Base-by-base conservation (phyloP, 2,797 vertebrate species). In the Poeciliopsis presidionis region DNA sequence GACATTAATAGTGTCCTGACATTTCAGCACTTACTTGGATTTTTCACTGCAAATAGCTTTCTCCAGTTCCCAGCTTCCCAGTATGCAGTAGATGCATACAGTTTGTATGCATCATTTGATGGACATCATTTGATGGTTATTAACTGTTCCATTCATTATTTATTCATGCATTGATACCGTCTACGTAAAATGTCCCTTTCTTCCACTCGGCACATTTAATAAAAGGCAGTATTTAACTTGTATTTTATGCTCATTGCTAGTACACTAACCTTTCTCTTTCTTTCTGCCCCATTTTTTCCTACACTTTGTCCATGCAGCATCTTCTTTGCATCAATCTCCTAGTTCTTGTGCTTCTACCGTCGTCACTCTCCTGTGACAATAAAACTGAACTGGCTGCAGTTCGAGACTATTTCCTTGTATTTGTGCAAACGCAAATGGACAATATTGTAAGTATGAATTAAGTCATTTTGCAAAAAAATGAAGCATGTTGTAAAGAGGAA, bases 321-420 rank as follows among this genome's bases (percentile, higher is more conserved):
- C 92, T 94, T 93, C 91, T 95, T 74, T 89, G 91, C 84, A 89
- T 90, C 81, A 92, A 87, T 93, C 81, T 95, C 83, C 89, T 95
- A 89, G 89, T 81, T 85, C 92, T 95, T 76, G 90, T 95, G 65
- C 87, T 94, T 85, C 93, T 95, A 84, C 94, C 94, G 91, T 84
- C 91, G 43, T 89, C 90, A 73, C 88, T 92, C 76, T 92, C 93
- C 89, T 95, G 95, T 76, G 55, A 81, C 83, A 88, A 46, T 43
- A 57, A 14, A 65, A 83, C 20, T 51, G 7, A 25, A 5, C 59
- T 28, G 13, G 14, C 2, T 9, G 53, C 78, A 0, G 79, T 95
- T 41, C 18, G 1, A 41, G 0, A 9, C 0, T 46, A 92, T 65
- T 95, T 92, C 83, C 11, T 0, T 1, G 0, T 2, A 2, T 9